A percentile compares a stretch with the other conserved stretches of the same genome.
Evolutionary conservation across 2,888 invertebrate species (phyloP).

Genomic region (Epinotia bilunana): DNA sequence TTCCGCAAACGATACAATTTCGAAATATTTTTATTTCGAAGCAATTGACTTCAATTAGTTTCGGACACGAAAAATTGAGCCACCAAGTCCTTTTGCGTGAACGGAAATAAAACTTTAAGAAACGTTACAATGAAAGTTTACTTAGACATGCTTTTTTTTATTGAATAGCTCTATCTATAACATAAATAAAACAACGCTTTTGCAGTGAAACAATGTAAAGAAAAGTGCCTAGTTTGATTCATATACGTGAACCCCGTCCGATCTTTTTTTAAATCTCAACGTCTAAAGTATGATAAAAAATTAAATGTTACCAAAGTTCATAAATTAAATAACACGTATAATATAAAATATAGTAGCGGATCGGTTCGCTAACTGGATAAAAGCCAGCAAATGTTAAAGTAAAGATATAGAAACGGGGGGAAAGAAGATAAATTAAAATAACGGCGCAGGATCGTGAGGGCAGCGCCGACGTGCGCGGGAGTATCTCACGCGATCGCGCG

Average conservation of each 20-base stretch:
- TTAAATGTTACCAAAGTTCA: too few relatives aligned
- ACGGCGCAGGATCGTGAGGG: constrained; percentile 55
- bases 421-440: constrained; percentile 56
- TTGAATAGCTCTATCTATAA: not conserved
- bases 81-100: constrained; percentile 56
- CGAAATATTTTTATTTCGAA: constrained; percentile 66
- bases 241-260: too few relatives aligned
- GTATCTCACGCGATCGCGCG: constrained; percentile 75
- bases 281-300: too few relatives aligned
- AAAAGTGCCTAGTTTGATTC: too few relatives aligned
- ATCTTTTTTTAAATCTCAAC: too few relatives aligned
- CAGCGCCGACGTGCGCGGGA: constrained; percentile 64
- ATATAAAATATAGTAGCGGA: not conserved
- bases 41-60: constrained; percentile 64
- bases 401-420: constrained; percentile 46
- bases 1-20: constrained; percentile 57
- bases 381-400: constrained; percentile 39
- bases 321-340: not conserved
- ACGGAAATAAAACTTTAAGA: constrained; percentile 19
- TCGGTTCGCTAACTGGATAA: not conserved
- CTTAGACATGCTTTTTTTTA: not conserved
- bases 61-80: constrained; percentile 59
- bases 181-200: not conserved
- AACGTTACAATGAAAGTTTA: constrained; percentile 28
- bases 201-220: not conserved